Evolutionary conservation across 1,140 invertebrate genomes (phyloP).

Genomic region (Hyphantria cunea): DNA sequence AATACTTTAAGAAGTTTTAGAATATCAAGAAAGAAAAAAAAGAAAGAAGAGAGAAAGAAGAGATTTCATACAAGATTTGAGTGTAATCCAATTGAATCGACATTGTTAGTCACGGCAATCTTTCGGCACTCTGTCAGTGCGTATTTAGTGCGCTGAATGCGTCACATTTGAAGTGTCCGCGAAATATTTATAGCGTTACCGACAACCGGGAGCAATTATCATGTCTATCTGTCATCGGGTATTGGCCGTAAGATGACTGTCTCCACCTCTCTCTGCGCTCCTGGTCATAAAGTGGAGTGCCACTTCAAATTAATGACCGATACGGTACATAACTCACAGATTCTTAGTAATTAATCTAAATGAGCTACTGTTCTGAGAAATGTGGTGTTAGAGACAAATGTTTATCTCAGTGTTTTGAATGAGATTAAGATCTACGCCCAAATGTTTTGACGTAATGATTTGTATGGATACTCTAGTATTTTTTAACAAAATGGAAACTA

Average conservation of each 20-base stretch:
- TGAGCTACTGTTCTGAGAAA: no score
- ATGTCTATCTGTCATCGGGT: slow-evolving; percentile 38
- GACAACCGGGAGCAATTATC: slow-evolving; percentile 36
- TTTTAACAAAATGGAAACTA: no score
- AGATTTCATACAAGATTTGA: no score
- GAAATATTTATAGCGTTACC: slow-evolving; percentile 36
- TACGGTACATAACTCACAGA: slow-evolving; percentile 15
- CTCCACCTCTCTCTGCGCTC: slow-evolving; percentile 21
- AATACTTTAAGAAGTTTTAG: no score
- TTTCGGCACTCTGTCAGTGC: slow-evolving; percentile 6
- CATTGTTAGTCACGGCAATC: neutral
- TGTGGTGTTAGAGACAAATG: no score
- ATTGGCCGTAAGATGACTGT: slow-evolving; percentile 14
- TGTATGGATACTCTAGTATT: no score
- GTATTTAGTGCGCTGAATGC: slow-evolving; percentile 2
- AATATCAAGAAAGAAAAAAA: no score
- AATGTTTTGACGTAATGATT: no score
- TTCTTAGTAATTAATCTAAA: slow-evolving; percentile 11
- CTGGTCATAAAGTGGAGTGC: slow-evolving; percentile 25
- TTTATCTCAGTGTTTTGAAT: no score
- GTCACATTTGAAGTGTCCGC: slow-evolving; percentile 27
- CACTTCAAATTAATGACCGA: slow-evolving; percentile 24
- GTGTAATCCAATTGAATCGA: neutral
- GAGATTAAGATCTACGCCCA: no score
- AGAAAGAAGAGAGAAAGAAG: no score